Evolutionary conservation across 1,140 invertebrate genomes (phyloP), one percentile per base, ranked within the genome.

Genomic region (Thalassaphorura encarpata): DNA sequence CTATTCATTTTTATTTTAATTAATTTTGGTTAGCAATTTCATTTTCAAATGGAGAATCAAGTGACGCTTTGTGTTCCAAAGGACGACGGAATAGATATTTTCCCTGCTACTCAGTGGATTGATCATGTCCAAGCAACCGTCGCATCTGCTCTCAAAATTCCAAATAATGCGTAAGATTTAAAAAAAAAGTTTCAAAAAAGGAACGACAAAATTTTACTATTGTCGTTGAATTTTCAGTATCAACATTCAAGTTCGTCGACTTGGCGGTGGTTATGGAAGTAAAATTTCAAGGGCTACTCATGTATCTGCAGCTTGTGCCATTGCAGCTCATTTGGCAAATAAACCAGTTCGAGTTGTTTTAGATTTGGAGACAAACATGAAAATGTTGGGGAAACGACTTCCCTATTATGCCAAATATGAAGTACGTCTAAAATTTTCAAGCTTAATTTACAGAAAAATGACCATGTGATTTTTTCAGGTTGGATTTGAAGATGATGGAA

Each of bases 201-300:
- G 69, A 67, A 71, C 26, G 69, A 75, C 19, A 23, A 6, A 24
- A 11, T 48, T 48, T 48, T 21, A 11, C 46, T 11, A 6, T 48
- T 29, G 6, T 26, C 23, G 21, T 40, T 40, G 3, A 33, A 0
- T 67, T 69, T 28, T 76, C 60, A 82, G 81, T 51, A 74, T 85
- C 16, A 76, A 80, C 42, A 66, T 84, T 1, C 72, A 74, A 62
- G 76, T 83, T 0, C 74, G 77, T 47, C 74, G 84, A 40, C 43
- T 86, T 0, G 85, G 85, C 0, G 85, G 85, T 27, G 81, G 73
- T 1, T 88, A 84, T 54, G 85, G 83, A 11, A 73, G 76, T 31
- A 83, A 87, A 68, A 76, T 54, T 28, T 75, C n/a, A 15, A 11
- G 36, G 18, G 11, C 73, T n/a, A 69, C 70, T 1, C 68, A 75